These are phyloP conservation scores for Phytoseiulus persimilis DNA, from an alignment of 2,888 invertebrate genomes.

Conservation along the genomic window DNA sequence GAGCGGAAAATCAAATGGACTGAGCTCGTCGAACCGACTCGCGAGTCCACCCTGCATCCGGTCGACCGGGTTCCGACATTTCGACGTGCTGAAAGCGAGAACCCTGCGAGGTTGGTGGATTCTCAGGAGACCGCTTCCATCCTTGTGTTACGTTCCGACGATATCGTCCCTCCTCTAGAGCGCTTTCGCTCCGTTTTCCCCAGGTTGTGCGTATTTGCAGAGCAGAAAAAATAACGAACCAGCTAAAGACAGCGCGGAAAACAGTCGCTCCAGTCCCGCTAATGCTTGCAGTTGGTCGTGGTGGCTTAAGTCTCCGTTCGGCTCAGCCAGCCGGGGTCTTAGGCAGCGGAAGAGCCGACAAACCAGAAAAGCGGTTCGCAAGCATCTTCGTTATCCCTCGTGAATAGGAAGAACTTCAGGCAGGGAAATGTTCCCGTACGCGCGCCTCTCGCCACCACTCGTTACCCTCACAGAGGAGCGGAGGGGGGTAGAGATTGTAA, in stretches of 20 bases:
- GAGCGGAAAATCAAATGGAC: neutral
- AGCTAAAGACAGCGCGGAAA: neutral
- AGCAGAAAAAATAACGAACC: neutral
- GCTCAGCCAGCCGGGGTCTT: neutral
- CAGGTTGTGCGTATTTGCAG: neutral
- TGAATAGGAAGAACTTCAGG: neutral
- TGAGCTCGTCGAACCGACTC: neutral
- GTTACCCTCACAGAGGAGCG: neutral
- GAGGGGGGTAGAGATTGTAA: neutral
- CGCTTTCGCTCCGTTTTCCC: neutral
- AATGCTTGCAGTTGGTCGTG: neutral
- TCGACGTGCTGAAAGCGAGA: neutral
- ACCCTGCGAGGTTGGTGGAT: neutral
- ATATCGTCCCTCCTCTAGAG: neutral
- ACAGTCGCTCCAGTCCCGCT: neutral
- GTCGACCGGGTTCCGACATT: neutral
- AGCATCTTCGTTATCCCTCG: neutral
- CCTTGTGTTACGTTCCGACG: neutral
- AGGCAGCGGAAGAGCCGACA: neutral
- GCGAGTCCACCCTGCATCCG: neutral
- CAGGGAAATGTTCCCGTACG: neutral
- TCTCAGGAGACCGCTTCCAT: neutral
- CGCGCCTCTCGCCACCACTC: neutral
- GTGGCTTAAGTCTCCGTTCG: neutral
- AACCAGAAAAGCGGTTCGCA: neutral